phyloP scores from a whole-genome alignment of 37 sponge, comb jelly and placozoan genomes.

The Hexactinellida sp. region DNA sequence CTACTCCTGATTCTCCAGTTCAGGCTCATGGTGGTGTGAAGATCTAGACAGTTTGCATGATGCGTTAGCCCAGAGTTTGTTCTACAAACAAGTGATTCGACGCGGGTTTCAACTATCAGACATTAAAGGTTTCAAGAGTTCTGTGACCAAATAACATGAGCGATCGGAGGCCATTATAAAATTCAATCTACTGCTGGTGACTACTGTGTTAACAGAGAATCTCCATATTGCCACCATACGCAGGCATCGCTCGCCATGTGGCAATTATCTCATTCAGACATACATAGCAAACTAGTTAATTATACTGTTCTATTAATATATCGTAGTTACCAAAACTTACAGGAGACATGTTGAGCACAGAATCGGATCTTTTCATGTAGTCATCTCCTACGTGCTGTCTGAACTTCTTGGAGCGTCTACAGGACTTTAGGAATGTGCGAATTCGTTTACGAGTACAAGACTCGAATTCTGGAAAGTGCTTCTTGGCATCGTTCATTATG shows the following conservation, averaged over 20 bases:
- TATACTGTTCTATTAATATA: not conserved
- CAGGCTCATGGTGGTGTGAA: slow-evolving; percentile 10
- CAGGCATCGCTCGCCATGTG: slow-evolving; percentile 14
- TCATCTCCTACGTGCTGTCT: slow-evolving; percentile 19
- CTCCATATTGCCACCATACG: slow-evolving; percentile 6
- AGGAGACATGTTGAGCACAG: not conserved
- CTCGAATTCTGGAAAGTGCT: slow-evolving; percentile 54
- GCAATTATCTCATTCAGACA: slow-evolving; percentile 6
- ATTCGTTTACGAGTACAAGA: slow-evolving; percentile 60
- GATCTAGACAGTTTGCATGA: not conserved
- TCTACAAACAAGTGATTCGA: not conserved
- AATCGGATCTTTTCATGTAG: not conserved
- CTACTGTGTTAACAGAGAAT: slow-evolving; percentile 10
- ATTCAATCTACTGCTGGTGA: not conserved
- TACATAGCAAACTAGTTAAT: not conserved
- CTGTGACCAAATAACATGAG: slow-evolving; percentile 16
- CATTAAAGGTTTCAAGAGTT: not conserved
- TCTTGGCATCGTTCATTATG: slow-evolving; percentile 43
- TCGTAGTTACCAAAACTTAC: not conserved
- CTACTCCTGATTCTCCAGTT: not conserved
- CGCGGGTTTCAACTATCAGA: slow-evolving; percentile 15
- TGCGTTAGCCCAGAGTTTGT: not conserved
- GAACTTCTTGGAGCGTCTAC: slow-evolving; percentile 45
- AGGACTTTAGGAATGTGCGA: slow-evolving; percentile 61
- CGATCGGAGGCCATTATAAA: not conserved